phyloP scores from a whole-genome alignment of 2,797 vertebrate genomes.

The Parauchenoglanis punctatus region DNA sequence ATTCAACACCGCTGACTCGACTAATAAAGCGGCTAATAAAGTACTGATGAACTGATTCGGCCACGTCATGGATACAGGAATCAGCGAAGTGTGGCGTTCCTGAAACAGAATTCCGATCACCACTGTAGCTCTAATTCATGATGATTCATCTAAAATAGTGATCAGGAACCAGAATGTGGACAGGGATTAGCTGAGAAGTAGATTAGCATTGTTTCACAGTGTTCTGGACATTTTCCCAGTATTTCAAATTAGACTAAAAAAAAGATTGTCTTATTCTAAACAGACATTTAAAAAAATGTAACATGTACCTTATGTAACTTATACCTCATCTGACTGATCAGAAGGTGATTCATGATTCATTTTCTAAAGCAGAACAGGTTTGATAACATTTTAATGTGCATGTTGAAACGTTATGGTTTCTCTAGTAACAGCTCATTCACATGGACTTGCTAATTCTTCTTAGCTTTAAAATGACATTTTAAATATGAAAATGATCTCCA shows the following conservation, averaged over 20 bases:
- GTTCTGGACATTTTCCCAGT: not conserved
- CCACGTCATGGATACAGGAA: not conserved
- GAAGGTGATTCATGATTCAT: not conserved
- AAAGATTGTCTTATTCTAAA: not conserved
- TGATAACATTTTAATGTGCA: not conserved
- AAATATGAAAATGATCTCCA: too few species aligned
- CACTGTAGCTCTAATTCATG: not conserved
- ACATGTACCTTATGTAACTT: too few species aligned
- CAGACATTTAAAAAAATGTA: not conserved
- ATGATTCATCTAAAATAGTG: not conserved
- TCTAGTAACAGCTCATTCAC: not conserved
- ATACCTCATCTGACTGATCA: not conserved
- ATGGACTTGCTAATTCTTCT: not conserved
- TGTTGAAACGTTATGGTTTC: not conserved
- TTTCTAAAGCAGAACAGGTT: not conserved
- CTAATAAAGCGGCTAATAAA: conserved; percentile 2
- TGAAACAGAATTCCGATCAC: not conserved
- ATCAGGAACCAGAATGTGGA: not conserved
- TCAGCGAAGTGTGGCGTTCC: not conserved
- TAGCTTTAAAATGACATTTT: too few species aligned
- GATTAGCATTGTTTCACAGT: not conserved
- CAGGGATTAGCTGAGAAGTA: not conserved
- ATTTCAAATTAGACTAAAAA: not conserved
- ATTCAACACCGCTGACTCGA: not conserved
- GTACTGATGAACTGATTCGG: not conserved